Evolutionary conservation across 92 coral and sea anemone genomes (phyloP), one percentile per base, ranked within the genome.

Genomic region (Parazoanthus swiftii): DNA sequence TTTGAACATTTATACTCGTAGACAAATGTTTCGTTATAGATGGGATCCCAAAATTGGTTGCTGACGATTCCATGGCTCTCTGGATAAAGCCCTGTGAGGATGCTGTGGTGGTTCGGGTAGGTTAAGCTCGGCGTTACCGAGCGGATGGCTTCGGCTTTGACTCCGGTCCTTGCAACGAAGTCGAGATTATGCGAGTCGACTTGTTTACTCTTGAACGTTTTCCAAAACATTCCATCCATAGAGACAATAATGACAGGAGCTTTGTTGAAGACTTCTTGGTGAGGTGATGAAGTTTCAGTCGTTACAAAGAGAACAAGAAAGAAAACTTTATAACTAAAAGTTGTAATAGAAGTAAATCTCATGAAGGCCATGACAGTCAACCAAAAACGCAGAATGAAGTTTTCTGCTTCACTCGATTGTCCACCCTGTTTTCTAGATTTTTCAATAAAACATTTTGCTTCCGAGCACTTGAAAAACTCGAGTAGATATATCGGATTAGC

Each of bases 81-180:
- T 10, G 91, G 88, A 68, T 82, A 89, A 16, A 89, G 78, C 4
- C 91, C 91, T 8, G 91, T 89, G 42, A 89, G 23, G 33, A 58
- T 43, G 7, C 77, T 89, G 56, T 89, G 91, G 79, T 89, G 91
- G 81, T 84, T 89, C 4, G 91, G 91, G 76, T 81, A 89, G 14
- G 91, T 89, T 0, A 76, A 25, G 20, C 66, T 74, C 14, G 91
- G 91, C 5, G 84, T 76, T 3, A 89, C 91, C 1, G 82, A 82
- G 4, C 70, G 63, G 39, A 89, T 89, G n/a, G 80, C 39, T 67
- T 76, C 63, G 36, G 91, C 80, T 18, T 59, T 75, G 15, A 84
- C 88, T n/a, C 91, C 91, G 16, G 88, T 89, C 36, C 71, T 59
- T 42, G 91, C 88, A 37, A 89, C 79, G 85, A 58, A 89, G 88